Evolutionary conservation across 2,797 vertebrate genomes (phyloP).

Genomic region (Glyptemys insculpta): DNA sequence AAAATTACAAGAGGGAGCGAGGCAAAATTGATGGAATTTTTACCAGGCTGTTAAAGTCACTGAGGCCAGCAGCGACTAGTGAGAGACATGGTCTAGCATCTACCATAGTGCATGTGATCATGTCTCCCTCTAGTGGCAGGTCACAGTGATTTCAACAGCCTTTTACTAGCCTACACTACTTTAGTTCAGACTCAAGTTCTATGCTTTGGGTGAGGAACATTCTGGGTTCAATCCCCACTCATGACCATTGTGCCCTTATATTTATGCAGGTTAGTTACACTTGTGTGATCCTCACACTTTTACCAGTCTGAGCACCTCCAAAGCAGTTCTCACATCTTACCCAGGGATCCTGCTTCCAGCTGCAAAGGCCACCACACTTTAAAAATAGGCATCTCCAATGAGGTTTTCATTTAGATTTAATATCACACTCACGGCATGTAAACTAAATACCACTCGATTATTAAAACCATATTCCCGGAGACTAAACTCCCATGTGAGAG

Average conservation of each 20-base stretch:
- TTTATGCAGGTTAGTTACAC: neutral
- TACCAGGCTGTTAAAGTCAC: neutral
- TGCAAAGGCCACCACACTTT: neutral
- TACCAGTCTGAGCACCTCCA: neutral
- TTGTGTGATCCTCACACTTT: neutral
- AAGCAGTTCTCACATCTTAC: neutral
- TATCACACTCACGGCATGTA: constrained; percentile 59
- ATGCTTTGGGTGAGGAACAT: neutral
- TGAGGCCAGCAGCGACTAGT: neutral
- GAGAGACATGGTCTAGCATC: neutral
- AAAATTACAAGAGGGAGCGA: neutral
- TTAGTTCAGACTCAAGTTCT: neutral
- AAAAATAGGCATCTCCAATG: neutral
- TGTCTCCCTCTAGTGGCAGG: neutral
- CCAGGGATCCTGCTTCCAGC: neutral
- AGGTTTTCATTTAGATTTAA: constrained; percentile 52
- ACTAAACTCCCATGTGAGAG: constrained; percentile 35
- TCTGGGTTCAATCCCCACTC: neutral
- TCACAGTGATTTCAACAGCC: neutral
- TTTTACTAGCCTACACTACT: neutral
- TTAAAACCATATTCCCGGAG: constrained; percentile 64
- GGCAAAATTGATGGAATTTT: neutral
- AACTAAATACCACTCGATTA: constrained; percentile 67
- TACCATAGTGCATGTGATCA: neutral
- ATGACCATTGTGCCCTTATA: neutral